Percentiles rank a stretch among this genome's conserved stretches.
phyloP scores from a whole-genome alignment of 64 coral and sea anemone species.

The Actinia equina region DNA sequence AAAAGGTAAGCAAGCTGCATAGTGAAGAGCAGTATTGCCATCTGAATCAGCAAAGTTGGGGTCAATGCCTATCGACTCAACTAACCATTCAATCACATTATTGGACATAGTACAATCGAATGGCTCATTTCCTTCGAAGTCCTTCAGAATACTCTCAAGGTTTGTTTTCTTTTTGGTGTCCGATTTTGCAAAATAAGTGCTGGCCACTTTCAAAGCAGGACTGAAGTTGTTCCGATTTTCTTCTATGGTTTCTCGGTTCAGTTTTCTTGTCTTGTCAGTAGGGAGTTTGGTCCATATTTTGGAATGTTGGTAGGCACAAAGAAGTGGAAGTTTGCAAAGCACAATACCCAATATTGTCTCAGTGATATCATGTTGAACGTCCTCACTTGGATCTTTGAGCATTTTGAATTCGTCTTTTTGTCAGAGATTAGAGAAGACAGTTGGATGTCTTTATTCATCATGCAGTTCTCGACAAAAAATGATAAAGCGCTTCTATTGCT shows the following conservation, averaged over 20 bases:
- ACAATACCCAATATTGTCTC: background rate
- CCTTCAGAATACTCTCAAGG: background rate
- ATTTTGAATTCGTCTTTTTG: too few relatives aligned
- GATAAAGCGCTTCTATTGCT: background rate
- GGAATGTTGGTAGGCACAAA: background rate
- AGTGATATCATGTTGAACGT: background rate
- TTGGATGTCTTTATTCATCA: background rate
- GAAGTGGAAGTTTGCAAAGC: background rate
- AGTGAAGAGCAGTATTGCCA: conserved; percentile 5
- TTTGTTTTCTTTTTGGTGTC: background rate
- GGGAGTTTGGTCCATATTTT: too few relatives aligned
- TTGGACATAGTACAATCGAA: background rate
- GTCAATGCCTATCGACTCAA: background rate
- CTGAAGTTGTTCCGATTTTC: background rate
- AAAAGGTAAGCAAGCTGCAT: background rate
- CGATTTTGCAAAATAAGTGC: background rate
- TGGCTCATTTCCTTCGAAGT: background rate
- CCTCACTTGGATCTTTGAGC: too few relatives aligned
- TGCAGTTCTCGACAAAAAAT: background rate
- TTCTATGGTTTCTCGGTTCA: background rate
- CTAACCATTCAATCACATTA: background rate
- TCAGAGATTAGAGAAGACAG: background rate
- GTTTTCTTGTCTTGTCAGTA: too few relatives aligned
- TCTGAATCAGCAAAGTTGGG: background rate
- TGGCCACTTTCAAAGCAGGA: background rate